A percentile compares a stretch with the other conserved stretches of the same genome.
Evolutionary conservation across 1,140 invertebrate species (phyloP).

Genomic region (Drosophila melanica): DNA sequence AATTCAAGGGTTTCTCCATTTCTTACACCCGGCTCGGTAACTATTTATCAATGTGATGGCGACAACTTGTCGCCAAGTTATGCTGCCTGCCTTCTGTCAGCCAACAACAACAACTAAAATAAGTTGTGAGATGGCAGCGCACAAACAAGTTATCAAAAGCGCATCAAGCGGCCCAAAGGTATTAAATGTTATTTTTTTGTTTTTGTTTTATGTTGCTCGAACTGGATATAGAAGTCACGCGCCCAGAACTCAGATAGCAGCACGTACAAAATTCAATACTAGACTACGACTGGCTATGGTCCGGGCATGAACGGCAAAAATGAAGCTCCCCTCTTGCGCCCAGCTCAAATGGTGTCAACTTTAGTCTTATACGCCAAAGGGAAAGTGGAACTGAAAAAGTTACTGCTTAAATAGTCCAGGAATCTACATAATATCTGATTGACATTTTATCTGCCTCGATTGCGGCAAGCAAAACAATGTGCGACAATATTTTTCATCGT

Average conservation of each 20-base stretch:
- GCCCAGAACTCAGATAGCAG: slow-evolving; percentile 54
- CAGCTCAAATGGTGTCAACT: slow-evolving; percentile 24
- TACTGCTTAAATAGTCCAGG: slow-evolving; percentile 37
- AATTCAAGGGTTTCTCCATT: slow-evolving; percentile 43
- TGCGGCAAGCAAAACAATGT: slow-evolving; percentile 25
- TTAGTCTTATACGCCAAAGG: slow-evolving; percentile 25
- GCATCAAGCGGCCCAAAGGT: slow-evolving; percentile 53
- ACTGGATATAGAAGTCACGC: slow-evolving; percentile 48
- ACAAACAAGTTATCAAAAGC: slow-evolving; percentile 79
- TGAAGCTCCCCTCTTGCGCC: slow-evolving; percentile 12
- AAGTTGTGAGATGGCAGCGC: slow-evolving; percentile 29
- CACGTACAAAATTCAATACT: slow-evolving; percentile 58
- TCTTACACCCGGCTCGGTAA: slow-evolving; percentile 12
- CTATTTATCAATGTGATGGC: slow-evolving; percentile 50
- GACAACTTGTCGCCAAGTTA: slow-evolving; percentile 45
- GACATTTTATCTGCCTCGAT: slow-evolving; percentile 19
- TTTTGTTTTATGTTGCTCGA: slow-evolving; percentile 3
- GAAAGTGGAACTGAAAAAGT: not conserved
- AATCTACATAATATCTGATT: slow-evolving; percentile 43
- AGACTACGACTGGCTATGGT: slow-evolving; percentile 11
- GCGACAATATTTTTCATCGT: not conserved
- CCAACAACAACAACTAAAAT: slow-evolving; percentile 10
- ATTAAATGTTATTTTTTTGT: slow-evolving; percentile 34
- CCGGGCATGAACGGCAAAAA: slow-evolving; percentile 47
- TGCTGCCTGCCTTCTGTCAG: slow-evolving; percentile 2